Evolutionary conservation across 2,797 vertebrate genomes (phyloP), one percentile per base, ranked within the genome.

Genomic region (Ctenopoma kingsleyae): DNA sequence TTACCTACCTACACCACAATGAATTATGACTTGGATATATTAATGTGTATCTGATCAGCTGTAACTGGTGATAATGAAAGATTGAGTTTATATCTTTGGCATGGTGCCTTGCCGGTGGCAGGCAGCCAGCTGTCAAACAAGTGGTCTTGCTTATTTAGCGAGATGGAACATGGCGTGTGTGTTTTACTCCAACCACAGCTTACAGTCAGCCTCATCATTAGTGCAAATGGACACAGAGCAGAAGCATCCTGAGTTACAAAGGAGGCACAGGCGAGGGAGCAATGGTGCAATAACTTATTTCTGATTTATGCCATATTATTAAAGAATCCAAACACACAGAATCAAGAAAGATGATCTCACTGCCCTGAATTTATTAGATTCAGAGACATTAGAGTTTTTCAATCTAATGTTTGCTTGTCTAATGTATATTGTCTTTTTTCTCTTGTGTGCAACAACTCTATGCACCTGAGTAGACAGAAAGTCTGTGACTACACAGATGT

Each of bases 111-210:
- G 22, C 50, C 22, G 55, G 10, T 74, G 74, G 68, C 66, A 57
- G 56, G 47, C 62, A 27, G 69, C 67, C 77, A 77, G 49, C 52
- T 78, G 78, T 85, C 77, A 83, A 53, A 74, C 72, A 30, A 35
- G 30, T 71, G 36, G 3, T 38, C 50, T 51, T 57, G 68, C 32
- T 74, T 76, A 66, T 87, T 80, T 61, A 52, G 40, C 48, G 63
- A 57, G 54, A 79, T 78, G 64, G 67, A 80, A 68, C 30, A 59
- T 71, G 49, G 53, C 50, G 3, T 67, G 51, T 70, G 49, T 59
- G 57, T 35, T 74, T 83, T 62, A 38, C 41, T 58, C 36, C 47
- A 11, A 46, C 56, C 57, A 41, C 72, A 40, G 40, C 27, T 68
- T n/a, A 19, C 59, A 44, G 43, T 43, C 71, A 50, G 71, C 47